Evolutionary conservation across 92 coral and sea anemone genomes (phyloP).

Genomic region (Epizoanthus illoricatus): DNA sequence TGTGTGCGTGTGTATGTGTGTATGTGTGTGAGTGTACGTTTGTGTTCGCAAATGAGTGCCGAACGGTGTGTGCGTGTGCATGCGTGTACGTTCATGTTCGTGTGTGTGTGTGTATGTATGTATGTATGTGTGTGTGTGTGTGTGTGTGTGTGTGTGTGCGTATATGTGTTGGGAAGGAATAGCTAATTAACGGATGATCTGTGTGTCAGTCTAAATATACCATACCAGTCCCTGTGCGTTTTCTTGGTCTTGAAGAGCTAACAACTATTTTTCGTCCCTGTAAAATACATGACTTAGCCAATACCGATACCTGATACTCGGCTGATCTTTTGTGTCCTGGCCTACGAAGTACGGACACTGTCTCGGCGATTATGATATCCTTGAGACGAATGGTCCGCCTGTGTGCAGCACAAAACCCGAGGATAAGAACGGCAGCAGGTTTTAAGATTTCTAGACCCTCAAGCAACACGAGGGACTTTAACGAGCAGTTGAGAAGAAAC

Average conservation of each 20-base stretch:
- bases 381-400: slow-evolving; percentile 21
- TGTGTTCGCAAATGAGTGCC: too few relatives aligned
- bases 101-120: too few relatives aligned
- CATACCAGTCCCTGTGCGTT: too few relatives aligned
- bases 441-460: slow-evolving; percentile 28
- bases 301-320: slow-evolving; percentile 17
- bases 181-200: too few relatives aligned
- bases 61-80: too few relatives aligned
- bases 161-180: too few relatives aligned
- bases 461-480: background rate
- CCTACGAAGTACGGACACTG: background rate
- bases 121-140: too few relatives aligned
- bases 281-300: background rate
- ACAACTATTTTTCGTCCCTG: background rate
- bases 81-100: too few relatives aligned
- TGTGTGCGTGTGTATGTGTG: too few relatives aligned
- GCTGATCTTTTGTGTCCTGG: background rate
- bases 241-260: background rate
- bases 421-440: slow-evolving; percentile 22
- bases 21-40: too few relatives aligned
- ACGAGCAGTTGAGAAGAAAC: background rate
- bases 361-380: slow-evolving; percentile 26
- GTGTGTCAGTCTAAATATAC: too few relatives aligned
- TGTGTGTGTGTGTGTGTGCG: too few relatives aligned
- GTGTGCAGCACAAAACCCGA: slow-evolving; percentile 13